These are phyloP conservation scores for Simalia tracyae DNA, from an alignment of 2,797 vertebrate species.

Conservation along the genomic window DNA sequence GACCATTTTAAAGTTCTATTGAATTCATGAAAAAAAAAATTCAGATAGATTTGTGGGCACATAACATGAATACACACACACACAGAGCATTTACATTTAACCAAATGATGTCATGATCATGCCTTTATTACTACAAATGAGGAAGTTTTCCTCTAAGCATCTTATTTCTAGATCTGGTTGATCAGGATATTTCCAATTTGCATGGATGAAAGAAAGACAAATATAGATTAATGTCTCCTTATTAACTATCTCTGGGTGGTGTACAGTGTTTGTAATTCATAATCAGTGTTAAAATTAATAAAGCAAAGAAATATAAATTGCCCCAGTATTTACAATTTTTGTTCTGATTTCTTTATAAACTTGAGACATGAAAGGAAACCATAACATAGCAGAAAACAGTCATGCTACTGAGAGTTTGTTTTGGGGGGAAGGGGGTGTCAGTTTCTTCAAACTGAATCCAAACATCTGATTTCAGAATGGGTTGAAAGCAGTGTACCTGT, in stretches of 20 bases:
- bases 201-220: constrained; percentile 36
- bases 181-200: constrained; percentile 29
- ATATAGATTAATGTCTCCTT: constrained; percentile 25
- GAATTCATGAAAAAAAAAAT: constrained; percentile 28
- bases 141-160: constrained; percentile 20
- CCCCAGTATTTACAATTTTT: constrained; percentile 22
- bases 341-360: constrained; percentile 33
- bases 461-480: not conserved
- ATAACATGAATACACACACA: not conserved
- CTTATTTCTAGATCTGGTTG: constrained; percentile 11
- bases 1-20: constrained; percentile 7
- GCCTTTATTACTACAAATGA: constrained; percentile 36
- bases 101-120: constrained; percentile 27
- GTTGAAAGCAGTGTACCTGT: not conserved
- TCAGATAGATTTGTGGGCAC: not conserved
- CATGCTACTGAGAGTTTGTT: not conserved
- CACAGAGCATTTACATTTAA: constrained; percentile 32
- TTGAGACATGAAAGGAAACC: constrained; percentile 31
- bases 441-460: not conserved
- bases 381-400: constrained; percentile 32
- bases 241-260: constrained; percentile 22
- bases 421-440: not conserved
- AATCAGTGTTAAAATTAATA: constrained; percentile 41
- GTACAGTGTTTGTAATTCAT: constrained; percentile 54
- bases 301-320: constrained; percentile 54